Evolutionary conservation across 2,888 invertebrate species (phyloP), one percentile per base, ranked within the genome.

Genomic region (Willowsia nigromaculata): DNA sequence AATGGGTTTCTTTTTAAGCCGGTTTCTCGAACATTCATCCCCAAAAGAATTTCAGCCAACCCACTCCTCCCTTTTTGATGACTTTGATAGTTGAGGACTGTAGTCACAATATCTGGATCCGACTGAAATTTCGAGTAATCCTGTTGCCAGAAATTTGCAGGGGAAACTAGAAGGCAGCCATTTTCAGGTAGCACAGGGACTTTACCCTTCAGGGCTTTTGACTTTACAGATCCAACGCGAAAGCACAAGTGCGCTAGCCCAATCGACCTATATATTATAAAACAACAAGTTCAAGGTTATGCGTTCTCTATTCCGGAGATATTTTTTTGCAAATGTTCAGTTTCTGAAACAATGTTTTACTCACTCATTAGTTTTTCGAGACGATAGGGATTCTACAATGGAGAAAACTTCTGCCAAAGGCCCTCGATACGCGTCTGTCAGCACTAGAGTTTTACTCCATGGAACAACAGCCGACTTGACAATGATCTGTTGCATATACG

Each of bases 91-190:
- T 96, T 96, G 94, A 96, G 97, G 90, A 98, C 96, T 0, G 97
- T 98, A 92, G 95, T 96, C 90, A 98, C 95, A 91, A 98, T 95
- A 93, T 97, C 96, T 13, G 96, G 95, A 94, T 98, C 98, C 91
- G 96, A 95, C 81, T 96, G 95, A 94, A 97, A 98, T 59, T 96
- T 95, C 93, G 97, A 96, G 40, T 96, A 94, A 94, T 97, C 97
- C 93, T 97, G 96, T 92, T 96, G 96, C 99, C 99, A 99, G 88
- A 99, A 95, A 94, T 98, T 98, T 6, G 98, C 98, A 0, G 99
- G 99, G 0, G 99, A 99, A 9, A 99, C 94, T 53, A 98, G 94
- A 33, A 99, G 95, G 94, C 99, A 99, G 94, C 96, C 97, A 94
- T 98, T 99, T 94, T 98, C 97, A 0, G 99, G 99, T 91, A 99